Evolutionary conservation across 1,140 invertebrate genomes (phyloP).

Genomic region (Drosophila sechellia): DNA sequence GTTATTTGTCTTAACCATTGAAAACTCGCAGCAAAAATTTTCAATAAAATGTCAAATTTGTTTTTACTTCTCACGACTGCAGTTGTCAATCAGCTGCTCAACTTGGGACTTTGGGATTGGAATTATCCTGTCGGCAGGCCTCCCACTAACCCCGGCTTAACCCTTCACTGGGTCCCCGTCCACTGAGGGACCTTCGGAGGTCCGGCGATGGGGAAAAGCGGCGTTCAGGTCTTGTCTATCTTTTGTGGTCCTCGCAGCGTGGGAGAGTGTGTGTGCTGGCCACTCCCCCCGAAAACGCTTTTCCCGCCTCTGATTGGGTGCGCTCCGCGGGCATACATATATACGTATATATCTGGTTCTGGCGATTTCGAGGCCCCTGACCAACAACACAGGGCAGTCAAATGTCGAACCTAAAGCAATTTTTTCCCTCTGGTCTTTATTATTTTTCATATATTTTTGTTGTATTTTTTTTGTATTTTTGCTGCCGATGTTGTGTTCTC

Average conservation of each 20-base stretch:
- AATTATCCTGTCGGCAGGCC: not conserved
- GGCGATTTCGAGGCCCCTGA: conserved; percentile 53
- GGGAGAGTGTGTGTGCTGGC: conserved; percentile 19
- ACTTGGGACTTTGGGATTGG: conserved; percentile 1
- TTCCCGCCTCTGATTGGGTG: conserved; percentile 50
- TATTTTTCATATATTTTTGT: not conserved
- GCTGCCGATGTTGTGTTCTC: conserved; percentile 8
- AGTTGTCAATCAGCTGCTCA: conserved; percentile 50
- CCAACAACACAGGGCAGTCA: conserved; percentile 49
- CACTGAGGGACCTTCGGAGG: not conserved
- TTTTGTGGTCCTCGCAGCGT: not conserved
- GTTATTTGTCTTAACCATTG: not conserved
- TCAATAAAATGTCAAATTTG: not conserved
- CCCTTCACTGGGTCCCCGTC: conserved; percentile 20
- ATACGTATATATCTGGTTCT: conserved; percentile 17
- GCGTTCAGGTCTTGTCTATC: conserved; percentile 12
- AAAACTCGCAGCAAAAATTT: not conserved
- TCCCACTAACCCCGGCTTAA: conserved; percentile 22
- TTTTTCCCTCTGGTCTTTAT: conserved; percentile 30
- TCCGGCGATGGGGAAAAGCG: conserved; percentile 1
- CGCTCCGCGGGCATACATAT: conserved; percentile 29
- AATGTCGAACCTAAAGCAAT: conserved; percentile 75
- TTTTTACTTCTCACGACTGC: conserved; percentile 7
- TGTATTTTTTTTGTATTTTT: conserved; percentile 3
- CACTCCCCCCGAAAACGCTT: conserved; percentile 46